Percentiles rank a stretch among this genome's conserved stretches.
phyloP scores from a whole-genome alignment of 1,140 invertebrate genomes.

The Rhyacophila brunnea region DNA sequence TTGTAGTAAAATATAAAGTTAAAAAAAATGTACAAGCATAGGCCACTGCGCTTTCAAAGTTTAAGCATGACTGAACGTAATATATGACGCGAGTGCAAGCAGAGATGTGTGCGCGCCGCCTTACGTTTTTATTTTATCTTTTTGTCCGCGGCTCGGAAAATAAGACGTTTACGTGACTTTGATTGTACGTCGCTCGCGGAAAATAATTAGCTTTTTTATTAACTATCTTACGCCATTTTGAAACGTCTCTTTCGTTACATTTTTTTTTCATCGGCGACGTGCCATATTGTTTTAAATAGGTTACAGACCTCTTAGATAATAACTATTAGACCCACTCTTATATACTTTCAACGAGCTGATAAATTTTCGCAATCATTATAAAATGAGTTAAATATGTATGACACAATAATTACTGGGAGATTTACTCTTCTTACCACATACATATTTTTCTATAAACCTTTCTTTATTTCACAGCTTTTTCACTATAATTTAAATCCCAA shows the following conservation, averaged over 20 bases:
- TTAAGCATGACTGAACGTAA: conserved; percentile 6
- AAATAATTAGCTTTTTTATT: conserved; percentile 14
- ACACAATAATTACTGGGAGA: too few species aligned
- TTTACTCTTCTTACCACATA: too few species aligned
- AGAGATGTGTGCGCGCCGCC: background rate
- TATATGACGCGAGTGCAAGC: conserved; percentile 17
- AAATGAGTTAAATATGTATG: too few species aligned
- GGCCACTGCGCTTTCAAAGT: too few species aligned
- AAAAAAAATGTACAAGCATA: too few species aligned
- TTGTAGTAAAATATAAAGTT: too few species aligned
- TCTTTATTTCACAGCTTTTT: too few species aligned
- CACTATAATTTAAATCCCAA: too few species aligned
- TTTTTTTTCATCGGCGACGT: background rate
- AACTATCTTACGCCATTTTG: background rate
- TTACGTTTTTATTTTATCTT: conserved; percentile 19
- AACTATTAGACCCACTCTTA: background rate
- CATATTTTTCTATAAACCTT: too few species aligned
- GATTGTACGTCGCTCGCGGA: conserved; percentile 13
- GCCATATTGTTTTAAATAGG: background rate
- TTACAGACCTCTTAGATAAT: background rate
- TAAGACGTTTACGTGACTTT: conserved; percentile 28
- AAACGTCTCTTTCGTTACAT: background rate
- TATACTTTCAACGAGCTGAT: too few species aligned
- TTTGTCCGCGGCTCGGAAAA: conserved; percentile 12
- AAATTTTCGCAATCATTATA: too few species aligned